Conservation (phyloP, 1,140 invertebrate genomes). For the Lordiphosa collinella region DNA sequence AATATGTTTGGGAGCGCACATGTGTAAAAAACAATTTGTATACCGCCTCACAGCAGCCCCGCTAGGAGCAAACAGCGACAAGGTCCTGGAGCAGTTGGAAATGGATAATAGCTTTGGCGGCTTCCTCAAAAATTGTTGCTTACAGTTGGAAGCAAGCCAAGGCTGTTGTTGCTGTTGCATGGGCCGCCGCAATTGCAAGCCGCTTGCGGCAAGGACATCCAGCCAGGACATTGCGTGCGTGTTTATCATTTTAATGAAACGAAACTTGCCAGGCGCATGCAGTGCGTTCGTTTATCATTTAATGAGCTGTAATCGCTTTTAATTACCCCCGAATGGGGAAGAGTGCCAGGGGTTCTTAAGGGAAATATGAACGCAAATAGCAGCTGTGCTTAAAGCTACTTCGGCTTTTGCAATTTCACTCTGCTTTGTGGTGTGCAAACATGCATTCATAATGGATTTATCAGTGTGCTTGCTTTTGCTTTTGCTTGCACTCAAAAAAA, state of each 20-base stretch:
- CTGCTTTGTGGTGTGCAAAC: slow-evolving; percentile 40
- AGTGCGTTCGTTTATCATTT: slow-evolving; percentile 48
- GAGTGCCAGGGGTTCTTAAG: slow-evolving; percentile 14
- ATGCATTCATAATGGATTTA: slow-evolving; percentile 51
- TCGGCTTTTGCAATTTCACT: slow-evolving; percentile 5
- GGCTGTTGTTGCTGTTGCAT: no score
- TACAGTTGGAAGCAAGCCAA: no score
- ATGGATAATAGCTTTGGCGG: no score
- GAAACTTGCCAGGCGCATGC: slow-evolving; percentile 16
- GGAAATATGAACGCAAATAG: background rate
- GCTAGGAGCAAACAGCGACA: slow-evolving; percentile 35
- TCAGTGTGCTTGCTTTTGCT: slow-evolving; percentile 17
- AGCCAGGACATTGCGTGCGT: slow-evolving; percentile 44
- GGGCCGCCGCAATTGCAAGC: no score
- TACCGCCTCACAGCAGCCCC: slow-evolving; percentile 11
- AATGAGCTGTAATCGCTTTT: slow-evolving; percentile 53
- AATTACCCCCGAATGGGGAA: slow-evolving; percentile 27
- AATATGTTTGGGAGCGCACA: slow-evolving; percentile 54
- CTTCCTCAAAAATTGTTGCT: no score
- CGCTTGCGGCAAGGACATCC: no score
- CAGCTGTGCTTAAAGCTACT: slow-evolving; percentile 20
- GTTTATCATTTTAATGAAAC: slow-evolving; percentile 55
- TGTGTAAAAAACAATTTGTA: slow-evolving; percentile 61
- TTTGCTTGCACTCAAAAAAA: slow-evolving; percentile 32
- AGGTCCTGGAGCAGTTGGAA: no score